Percentiles rank a stretch among this genome's conserved stretches.
These are phyloP conservation scores for Geococcyx californianus DNA, from an alignment of 2,113 vertebrate genomes.

Conservation along the genomic window DNA sequence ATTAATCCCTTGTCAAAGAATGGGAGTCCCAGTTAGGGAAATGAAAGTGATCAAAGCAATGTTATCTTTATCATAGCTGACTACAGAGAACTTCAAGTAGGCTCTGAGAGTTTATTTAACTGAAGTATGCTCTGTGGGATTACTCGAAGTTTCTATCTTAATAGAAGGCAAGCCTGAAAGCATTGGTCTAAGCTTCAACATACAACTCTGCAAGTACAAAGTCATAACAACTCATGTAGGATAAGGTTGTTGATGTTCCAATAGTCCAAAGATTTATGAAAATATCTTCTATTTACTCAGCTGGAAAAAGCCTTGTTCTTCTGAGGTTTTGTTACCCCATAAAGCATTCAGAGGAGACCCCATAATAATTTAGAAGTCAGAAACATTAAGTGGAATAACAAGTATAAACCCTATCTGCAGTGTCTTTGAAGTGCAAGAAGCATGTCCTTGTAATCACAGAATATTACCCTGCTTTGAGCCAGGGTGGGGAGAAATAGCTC, in stretches of 20 bases:
- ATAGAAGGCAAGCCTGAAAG: background rate
- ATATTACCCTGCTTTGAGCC: background rate
- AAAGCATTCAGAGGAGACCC: constrained; percentile 50
- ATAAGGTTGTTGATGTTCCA: constrained; percentile 38
- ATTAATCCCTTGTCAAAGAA: background rate
- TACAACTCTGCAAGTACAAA: background rate
- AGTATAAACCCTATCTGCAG: background rate
- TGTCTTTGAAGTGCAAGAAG: constrained; percentile 56
- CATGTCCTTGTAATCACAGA: background rate
- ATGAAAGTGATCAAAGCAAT: background rate
- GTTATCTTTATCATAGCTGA: background rate
- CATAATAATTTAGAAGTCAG: constrained; percentile 45
- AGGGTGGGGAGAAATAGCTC: background rate
- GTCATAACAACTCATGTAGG: constrained; percentile 19
- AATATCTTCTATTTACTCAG: constrained; percentile 65
- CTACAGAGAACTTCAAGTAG: background rate
- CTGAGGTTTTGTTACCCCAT: constrained; percentile 39
- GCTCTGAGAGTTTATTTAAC: background rate
- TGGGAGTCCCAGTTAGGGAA: background rate
- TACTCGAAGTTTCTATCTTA: background rate
- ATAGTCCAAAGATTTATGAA: constrained; percentile 32
- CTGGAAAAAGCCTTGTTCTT: constrained; percentile 29
- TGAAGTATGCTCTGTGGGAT: background rate
- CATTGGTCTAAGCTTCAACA: background rate
- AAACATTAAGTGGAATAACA: constrained; percentile 56